Base-by-base conservation (phyloP, 2,113 vertebrate genomes). In the Struthidea cinerea region DNA sequence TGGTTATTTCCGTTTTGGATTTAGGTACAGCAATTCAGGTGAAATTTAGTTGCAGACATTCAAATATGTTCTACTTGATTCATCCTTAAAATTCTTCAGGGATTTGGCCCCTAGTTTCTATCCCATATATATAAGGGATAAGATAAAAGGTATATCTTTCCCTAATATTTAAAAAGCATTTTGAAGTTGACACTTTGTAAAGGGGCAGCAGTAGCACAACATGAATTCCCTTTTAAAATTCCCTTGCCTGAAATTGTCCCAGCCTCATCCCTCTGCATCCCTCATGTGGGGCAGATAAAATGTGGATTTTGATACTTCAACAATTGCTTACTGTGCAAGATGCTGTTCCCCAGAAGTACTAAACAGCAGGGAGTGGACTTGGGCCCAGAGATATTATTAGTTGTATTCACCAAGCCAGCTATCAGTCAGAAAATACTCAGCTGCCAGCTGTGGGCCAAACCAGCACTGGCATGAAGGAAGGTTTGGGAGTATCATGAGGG, bases 381-480 rank as follows among this genome's bases (percentile, higher is more conserved):
- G 56, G 61, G 64, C 83, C 94, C 73, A 92, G 52, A 28, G 37
- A 89, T 84, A 78, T 94, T 94, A 55, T 84, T 74, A 87, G 87
- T 37, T 93, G 24, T 39, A 30, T 79, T 85, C 70, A 85, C 53
- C 70, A 87, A 87, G 89, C 67, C 91, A 94, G 84, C 52, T 65
- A 42, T 88, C 89, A 86, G 73, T 50, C 79, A 70, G 55, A 93
- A 90, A 87, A 55, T 80, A 77, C 73, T 88, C 42, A 50, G 16
- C 93, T 75, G 64, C 61, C 81, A 93, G 61, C n/a, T 82, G 46
- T 85, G 53, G 79, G 93, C 87, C 94, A 96, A 94, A 95, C 81
- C 89, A 93, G 53, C 61, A 19, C 26, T 61, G 84, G 70, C 37
- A 27, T 64, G 39, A 91, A 91, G 46, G 74, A 95, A 87, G 70